phyloP scores from a whole-genome alignment of 2,888 invertebrate genomes.

The Cactoblastis cactorum region DNA sequence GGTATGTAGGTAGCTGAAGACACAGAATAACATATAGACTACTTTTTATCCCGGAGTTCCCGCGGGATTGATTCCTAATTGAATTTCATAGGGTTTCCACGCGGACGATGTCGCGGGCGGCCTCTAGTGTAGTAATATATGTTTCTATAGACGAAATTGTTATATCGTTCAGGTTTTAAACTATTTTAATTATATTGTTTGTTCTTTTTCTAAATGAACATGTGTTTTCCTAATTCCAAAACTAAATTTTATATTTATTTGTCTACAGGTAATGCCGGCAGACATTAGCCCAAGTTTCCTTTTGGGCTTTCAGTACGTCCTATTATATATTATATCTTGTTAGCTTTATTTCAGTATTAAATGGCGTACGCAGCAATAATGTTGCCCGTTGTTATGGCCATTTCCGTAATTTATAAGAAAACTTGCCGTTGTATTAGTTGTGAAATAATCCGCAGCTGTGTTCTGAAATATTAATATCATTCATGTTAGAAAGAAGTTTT shows the following conservation, averaged over 20 bases:
- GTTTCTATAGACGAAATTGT: too few species aligned
- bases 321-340: not conserved
- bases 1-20: too few species aligned
- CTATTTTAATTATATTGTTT: too few species aligned
- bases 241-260: not conserved
- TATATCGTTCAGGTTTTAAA: too few species aligned
- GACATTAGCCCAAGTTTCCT: not conserved
- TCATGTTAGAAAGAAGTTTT: not conserved
- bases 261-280: not conserved
- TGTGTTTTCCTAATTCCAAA: not conserved
- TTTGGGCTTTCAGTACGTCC: not conserved
- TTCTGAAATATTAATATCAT: not conserved
- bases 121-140: too few species aligned
- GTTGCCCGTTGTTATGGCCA: not conserved
- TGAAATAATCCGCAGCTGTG: not conserved
- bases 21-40: too few species aligned
- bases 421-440: not conserved
- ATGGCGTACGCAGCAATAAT: not conserved
- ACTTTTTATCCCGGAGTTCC: too few species aligned
- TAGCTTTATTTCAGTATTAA: not conserved
- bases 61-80: too few species aligned
- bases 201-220: too few species aligned
- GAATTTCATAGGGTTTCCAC: too few species aligned
- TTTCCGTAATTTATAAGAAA: slow-evolving; percentile 1
- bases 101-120: too few species aligned